Conservation (phyloP, 1,140 invertebrate genomes). For the Ostrea denselamellosa region DNA sequence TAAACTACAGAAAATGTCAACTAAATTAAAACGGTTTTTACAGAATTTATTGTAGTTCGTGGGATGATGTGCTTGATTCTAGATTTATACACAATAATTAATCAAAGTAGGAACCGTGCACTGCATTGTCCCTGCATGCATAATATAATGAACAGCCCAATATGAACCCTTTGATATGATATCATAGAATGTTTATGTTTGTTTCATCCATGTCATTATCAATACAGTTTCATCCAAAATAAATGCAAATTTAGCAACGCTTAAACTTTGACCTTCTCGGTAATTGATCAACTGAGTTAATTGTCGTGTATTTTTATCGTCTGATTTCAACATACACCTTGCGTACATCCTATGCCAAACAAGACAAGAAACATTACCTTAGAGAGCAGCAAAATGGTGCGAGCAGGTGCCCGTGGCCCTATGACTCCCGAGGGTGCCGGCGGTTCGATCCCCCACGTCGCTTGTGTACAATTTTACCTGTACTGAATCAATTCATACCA, state of each 20-base stretch:
- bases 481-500: slow-evolving; percentile 5
- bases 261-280: background rate
- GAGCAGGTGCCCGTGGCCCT: background rate
- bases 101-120: too few species aligned
- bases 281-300: slow-evolving; percentile 10
- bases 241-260: background rate
- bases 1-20: too few species aligned
- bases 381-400: background rate
- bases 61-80: too few species aligned
- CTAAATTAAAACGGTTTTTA: too few species aligned
- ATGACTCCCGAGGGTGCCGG: background rate
- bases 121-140: background rate
- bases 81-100: too few species aligned
- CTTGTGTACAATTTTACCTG: background rate
- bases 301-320: background rate
- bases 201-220: too few species aligned
- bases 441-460: slow-evolving; percentile 23
- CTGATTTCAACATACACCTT: background rate
- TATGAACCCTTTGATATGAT: background rate
- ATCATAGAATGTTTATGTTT: too few species aligned
- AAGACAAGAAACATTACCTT: background rate
- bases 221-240: too few species aligned
- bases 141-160: background rate
- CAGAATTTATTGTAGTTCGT: too few species aligned
- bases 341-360: background rate